Evolutionary conservation across 2,888 invertebrate species (phyloP), one percentile per base, ranked within the genome.

Genomic region (Orthosia gothica): DNA sequence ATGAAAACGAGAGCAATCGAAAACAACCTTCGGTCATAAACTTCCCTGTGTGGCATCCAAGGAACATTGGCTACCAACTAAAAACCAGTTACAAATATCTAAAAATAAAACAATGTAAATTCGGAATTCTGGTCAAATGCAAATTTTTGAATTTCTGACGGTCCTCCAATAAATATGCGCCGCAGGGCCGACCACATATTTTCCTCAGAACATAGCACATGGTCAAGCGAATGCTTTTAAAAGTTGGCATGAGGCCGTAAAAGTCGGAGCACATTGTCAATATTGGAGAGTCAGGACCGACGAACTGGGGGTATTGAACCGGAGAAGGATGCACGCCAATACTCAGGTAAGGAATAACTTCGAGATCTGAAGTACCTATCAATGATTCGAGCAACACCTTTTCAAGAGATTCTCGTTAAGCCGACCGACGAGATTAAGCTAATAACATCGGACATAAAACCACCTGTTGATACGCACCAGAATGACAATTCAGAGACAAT

Each of bases 231-330:
- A 87, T 81, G 84, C 79, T 82, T 79, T 85, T 86, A 74, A 85
- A 84, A 86, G 81, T 84, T 85, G 81, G 86, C 87, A 83, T 88
- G 87, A 85, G 88, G 83, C 86, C 90, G 87, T 93, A 92, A 93
- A 93, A 84, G 89, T 90, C 84, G 83, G 86, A 79, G 88, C 77
- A 85, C 85, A 90, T 84, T 92, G 94, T 93, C 93, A 94, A 94
- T 93, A 93, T 91, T 91, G 88, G 90, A 86, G 81, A 81, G 87
- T 86, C 81, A 82, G 85, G 78, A 82, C 82, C 82, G 72, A 80
- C 79, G 73, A 79, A 81, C 76, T 73, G 84, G 86, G 94, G 93
- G 89, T 92, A 93, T 90, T 91, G 94, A 94, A 93, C 95, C 85
- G 82, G 79, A 84, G 82, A 78, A 85, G 83, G 88, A 83, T 89